Percentiles rank a stretch among this genome's conserved stretches.
These are phyloP conservation scores for Parascotia fuliginaria DNA, from an alignment of 2,888 invertebrate species.

Conservation along the genomic window DNA sequence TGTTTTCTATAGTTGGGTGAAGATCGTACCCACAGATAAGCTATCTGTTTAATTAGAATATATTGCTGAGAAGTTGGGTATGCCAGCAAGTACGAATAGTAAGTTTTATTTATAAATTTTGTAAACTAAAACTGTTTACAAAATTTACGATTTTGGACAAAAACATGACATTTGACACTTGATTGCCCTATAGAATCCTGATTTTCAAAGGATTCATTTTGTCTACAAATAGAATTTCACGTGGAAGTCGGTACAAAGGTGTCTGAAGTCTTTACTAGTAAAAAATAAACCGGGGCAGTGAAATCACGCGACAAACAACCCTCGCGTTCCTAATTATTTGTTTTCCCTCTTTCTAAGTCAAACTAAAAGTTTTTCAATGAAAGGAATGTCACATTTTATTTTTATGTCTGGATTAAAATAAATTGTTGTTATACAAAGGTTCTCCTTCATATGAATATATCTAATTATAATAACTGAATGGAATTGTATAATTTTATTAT, in stretches of 20 bases:
- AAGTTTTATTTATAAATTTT: too few species aligned
- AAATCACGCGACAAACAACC: slow-evolving; percentile 18
- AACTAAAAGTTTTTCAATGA: background rate
- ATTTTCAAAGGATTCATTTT: slow-evolving; percentile 39
- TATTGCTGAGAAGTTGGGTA: background rate
- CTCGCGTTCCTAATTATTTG: slow-evolving; percentile 2
- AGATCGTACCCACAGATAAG: slow-evolving; percentile 25
- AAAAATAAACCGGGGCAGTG: slow-evolving; percentile 25
- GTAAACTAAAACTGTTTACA: too few species aligned
- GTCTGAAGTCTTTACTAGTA: slow-evolving; percentile 23
- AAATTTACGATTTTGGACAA: too few species aligned
- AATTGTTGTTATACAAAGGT: too few species aligned
- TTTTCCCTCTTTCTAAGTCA: background rate
- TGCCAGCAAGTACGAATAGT: background rate
- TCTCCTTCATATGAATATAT: too few species aligned
- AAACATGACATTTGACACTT: too few species aligned
- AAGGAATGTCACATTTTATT: too few species aligned
- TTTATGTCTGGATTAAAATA: too few species aligned
- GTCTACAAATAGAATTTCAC: slow-evolving; percentile 18
- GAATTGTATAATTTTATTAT: too few species aligned
- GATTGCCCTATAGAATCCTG: too few species aligned
- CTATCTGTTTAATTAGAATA: slow-evolving; percentile 9
- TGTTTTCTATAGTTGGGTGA: slow-evolving; percentile 19
- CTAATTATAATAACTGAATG: too few species aligned
- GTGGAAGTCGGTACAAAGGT: slow-evolving; percentile 33